phyloP scores from a whole-genome alignment of 30 jellyfish, hydroid and myxozoan species.

The Rhopilema esculentum region DNA sequence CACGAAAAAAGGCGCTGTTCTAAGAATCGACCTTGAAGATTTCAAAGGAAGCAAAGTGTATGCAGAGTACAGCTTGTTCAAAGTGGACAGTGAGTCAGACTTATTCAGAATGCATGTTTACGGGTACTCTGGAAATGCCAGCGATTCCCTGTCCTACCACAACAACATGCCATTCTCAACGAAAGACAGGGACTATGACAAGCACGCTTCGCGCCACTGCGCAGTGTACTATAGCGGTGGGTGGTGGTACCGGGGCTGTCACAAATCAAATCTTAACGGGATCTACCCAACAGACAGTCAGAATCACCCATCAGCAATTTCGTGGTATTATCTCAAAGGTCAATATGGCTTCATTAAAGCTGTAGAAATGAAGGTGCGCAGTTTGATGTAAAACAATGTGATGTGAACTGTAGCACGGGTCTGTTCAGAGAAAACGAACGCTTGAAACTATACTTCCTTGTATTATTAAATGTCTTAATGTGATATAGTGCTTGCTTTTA shows the following conservation, averaged over 20 bases:
- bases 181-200: constrained; percentile 57
- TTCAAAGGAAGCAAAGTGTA: constrained; percentile 4
- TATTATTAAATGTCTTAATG: background rate
- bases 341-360: constrained; percentile 20
- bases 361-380: constrained; percentile 40
- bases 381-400: background rate
- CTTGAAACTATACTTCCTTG: background rate
- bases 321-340: constrained; percentile 30
- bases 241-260: constrained; percentile 69
- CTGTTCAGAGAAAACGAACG: too few relatives aligned
- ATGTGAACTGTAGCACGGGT: background rate
- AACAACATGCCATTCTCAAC: constrained; percentile 58
- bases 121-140: constrained; percentile 57
- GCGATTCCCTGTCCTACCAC: constrained; percentile 41
- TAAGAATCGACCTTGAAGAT: constrained; percentile 32
- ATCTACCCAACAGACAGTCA: constrained; percentile 40
- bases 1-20: constrained; percentile 23
- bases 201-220: constrained; percentile 33
- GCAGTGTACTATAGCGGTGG: constrained; percentile 55
- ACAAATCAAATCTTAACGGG: constrained; percentile 48
- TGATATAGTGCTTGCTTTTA: background rate
- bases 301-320: constrained; percentile 3
- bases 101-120: constrained; percentile 15
- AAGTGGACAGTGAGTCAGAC: constrained; percentile 18
- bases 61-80: constrained; percentile 42